These are phyloP conservation scores for Ailurus styani DNA, from an alignment of 2,113 vertebrate species.

Conservation along the genomic window DNA sequence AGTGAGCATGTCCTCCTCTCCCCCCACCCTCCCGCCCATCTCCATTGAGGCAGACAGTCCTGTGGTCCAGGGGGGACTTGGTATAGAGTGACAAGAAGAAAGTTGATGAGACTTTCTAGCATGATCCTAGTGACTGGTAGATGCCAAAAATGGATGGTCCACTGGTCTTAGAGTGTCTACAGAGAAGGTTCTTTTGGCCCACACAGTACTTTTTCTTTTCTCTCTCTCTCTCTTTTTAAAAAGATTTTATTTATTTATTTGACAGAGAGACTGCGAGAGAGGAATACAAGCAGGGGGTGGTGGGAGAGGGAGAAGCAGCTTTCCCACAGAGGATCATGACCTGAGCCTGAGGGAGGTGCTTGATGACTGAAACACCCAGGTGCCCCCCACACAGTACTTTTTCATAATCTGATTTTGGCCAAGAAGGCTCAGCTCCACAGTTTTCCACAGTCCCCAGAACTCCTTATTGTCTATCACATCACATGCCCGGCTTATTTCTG, in stretches of 20 bases:
- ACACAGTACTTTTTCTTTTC: background rate
- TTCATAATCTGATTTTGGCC: background rate
- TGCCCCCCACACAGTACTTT: background rate
- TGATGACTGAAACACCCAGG: background rate
- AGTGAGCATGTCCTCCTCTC: background rate
- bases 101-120: background rate
- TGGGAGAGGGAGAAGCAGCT: background rate
- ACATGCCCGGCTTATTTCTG: background rate
- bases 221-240: background rate
- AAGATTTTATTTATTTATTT: background rate
- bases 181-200: background rate
- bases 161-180: background rate
- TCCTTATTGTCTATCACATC: background rate
- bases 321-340: background rate
- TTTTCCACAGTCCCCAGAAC: background rate
- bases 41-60: background rate
- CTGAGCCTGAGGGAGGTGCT: background rate
- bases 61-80: background rate
- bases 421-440: background rate
- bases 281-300: background rate
- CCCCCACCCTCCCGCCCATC: background rate
- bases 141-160: background rate
- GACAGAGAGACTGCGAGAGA: background rate
- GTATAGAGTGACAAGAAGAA: background rate
- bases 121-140: background rate